These are phyloP conservation scores for Pygmarrhopalites habei DNA, from an alignment of 1,140 invertebrate genomes.

Conservation along the genomic window DNA sequence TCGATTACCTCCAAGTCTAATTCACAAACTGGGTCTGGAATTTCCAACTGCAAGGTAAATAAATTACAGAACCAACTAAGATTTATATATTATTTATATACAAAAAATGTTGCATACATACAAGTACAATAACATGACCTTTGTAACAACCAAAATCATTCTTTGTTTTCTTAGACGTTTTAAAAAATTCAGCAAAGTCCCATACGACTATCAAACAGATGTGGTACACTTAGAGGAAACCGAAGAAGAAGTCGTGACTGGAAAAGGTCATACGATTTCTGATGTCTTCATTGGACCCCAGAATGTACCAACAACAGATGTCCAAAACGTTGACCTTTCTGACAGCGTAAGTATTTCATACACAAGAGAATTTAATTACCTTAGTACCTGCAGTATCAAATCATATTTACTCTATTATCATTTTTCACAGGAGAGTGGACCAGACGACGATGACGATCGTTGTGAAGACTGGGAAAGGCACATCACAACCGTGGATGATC, in stretches of 20 bases:
- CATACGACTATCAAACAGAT: conserved; percentile 46
- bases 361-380: background rate
- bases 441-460: conserved; percentile 42
- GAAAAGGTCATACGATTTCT: conserved; percentile 26
- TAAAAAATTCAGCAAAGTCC: conserved; percentile 49
- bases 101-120: background rate
- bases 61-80: background rate
- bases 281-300: conserved; percentile 9
- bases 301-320: too few relatives aligned
- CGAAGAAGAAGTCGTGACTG: conserved; percentile 22
- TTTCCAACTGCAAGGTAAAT: conserved; percentile 41
- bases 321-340: too few relatives aligned
- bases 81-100: background rate
- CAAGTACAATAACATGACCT: background rate
- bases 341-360: too few relatives aligned
- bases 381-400: too few relatives aligned
- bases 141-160: background rate
- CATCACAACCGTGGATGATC: conserved; percentile 54
- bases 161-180: conserved; percentile 41
- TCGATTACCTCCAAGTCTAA: conserved; percentile 49
- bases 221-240: background rate
- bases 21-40: conserved; percentile 49
- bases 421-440: conserved; percentile 31
- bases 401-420: background rate
- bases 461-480: conserved; percentile 50